Evolutionary conservation across 2,888 invertebrate genomes (phyloP).

Genomic region (Yponomeuta cagnagella): DNA sequence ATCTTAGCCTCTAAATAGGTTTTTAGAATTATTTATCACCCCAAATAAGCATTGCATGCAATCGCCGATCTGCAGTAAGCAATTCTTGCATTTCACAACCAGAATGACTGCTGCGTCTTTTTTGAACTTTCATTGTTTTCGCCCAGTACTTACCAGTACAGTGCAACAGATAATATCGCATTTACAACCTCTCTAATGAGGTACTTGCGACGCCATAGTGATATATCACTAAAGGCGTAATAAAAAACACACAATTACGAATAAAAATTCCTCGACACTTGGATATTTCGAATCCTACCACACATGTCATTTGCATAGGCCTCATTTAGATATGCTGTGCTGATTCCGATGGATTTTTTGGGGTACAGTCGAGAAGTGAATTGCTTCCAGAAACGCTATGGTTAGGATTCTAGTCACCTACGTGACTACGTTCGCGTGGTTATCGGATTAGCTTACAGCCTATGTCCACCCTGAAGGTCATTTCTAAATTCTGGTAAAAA

Average conservation of each 20-base stretch:
- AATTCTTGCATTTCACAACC: not conserved
- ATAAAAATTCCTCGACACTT: conserved; percentile 7
- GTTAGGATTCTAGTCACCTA: not conserved
- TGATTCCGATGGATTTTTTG: conserved; percentile 32
- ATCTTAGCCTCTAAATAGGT: too few relatives aligned
- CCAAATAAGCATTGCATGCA: not conserved
- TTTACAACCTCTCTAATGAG: not conserved
- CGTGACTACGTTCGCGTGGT: too few relatives aligned
- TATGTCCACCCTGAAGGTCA: too few relatives aligned
- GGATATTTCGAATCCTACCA: conserved; percentile 20
- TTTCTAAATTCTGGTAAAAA: too few relatives aligned
- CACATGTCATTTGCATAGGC: conserved; percentile 40
- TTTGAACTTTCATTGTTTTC: not conserved
- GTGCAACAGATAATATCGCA: not conserved
- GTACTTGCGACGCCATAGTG: not conserved
- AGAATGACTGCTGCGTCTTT: not conserved
- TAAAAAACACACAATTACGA: conserved; percentile 3
- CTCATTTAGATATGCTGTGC: conserved; percentile 39
- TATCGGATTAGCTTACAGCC: too few relatives aligned
- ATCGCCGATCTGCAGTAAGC: not conserved
- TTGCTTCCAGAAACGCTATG: conserved; percentile 14
- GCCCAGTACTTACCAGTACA: not conserved
- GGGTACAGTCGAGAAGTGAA: conserved; percentile 26
- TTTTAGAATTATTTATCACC: too few relatives aligned
- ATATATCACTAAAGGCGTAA: not conserved